Base-by-base conservation (phyloP, 2,888 invertebrate genomes). In the Amaurobius ferox region DNA sequence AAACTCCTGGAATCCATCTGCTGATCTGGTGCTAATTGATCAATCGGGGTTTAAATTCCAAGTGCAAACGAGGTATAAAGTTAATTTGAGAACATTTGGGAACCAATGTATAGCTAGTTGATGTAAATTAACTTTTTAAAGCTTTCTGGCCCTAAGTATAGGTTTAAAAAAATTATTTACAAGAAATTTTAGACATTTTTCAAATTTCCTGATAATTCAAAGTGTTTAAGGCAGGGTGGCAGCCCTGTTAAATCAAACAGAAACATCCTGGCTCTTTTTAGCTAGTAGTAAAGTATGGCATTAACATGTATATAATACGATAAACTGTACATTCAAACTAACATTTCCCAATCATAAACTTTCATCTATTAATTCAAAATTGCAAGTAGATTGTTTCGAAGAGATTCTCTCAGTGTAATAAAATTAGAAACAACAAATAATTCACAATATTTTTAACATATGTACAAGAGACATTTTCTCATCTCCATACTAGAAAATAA, bases 311-410 rank as follows among this genome's bases (percentile, higher is more conserved):
- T 79, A 72, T 81, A 70, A 74, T 74, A 81, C 71, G 77, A 73
- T 71, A 76, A 81, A 77, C 83, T 83, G 76, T 83, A 83, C 83
- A 77, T 83, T 48, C 76, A 83, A 83, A 66, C 83, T 83, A 83
- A 83, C 76, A 77, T 39, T 48, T 64, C 44, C 66, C 40, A 68
- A 62, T 48, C 67, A 73, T 73, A 72, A 74, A 62, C 62, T 74
- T 71, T 44, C 55, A 67, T 73, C 79, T 78, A 78, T 64, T 62
- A 68, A 70, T 61, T 44, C 32, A 32, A 39, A 67, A 73, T 48
- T 80, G 64, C 35, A 79, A 79, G 68, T 73, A 73, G 80, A 80
- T 73, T 80, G 73, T 55, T 79, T 29, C 23, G 35, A 48, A 48
- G 67, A 66, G 44, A 72, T 66, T 79, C 55, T 48, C 32, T 30